A percentile compares a stretch with the other conserved stretches of the same genome.
Conservation (phyloP, 23 tunicate genomes). For the Phallusia fumigata region DNA sequence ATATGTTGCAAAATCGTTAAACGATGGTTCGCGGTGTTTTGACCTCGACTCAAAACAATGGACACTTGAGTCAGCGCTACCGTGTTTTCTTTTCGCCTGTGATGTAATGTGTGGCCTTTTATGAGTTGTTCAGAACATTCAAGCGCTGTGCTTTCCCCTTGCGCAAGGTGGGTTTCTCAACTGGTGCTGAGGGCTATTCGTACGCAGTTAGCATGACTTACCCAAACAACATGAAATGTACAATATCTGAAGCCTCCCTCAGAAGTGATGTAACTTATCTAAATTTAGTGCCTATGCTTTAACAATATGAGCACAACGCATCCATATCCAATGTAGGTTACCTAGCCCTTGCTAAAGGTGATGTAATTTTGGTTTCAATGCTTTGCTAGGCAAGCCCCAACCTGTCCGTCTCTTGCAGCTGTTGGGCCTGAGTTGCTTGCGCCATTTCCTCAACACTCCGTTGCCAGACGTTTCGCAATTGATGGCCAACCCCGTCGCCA, state of each 20-base stretch:
- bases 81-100: background rate
- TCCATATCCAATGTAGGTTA: too few species aligned
- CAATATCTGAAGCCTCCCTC: too few species aligned
- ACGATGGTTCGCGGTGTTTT: background rate
- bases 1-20: background rate
- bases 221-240: too few species aligned
- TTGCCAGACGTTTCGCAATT: background rate
- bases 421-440: background rate
- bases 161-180: too few species aligned
- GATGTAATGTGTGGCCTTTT: background rate
- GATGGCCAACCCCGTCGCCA: background rate
- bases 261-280: too few species aligned
- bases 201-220: too few species aligned
- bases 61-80: background rate
- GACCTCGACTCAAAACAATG: conserved; percentile 1
- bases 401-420: conserved; percentile 5
- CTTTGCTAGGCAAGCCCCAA: background rate
- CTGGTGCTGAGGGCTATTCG: too few species aligned
- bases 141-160: too few species aligned
- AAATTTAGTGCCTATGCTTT: too few species aligned
- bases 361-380: background rate
- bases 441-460: background rate
- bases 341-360: background rate
- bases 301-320: too few species aligned
- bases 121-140: too few species aligned